A percentile compares a stretch with the other conserved stretches of the same genome.
Conservation (phyloP, 2,888 invertebrate genomes). For the Eurytoma californica region DNA sequence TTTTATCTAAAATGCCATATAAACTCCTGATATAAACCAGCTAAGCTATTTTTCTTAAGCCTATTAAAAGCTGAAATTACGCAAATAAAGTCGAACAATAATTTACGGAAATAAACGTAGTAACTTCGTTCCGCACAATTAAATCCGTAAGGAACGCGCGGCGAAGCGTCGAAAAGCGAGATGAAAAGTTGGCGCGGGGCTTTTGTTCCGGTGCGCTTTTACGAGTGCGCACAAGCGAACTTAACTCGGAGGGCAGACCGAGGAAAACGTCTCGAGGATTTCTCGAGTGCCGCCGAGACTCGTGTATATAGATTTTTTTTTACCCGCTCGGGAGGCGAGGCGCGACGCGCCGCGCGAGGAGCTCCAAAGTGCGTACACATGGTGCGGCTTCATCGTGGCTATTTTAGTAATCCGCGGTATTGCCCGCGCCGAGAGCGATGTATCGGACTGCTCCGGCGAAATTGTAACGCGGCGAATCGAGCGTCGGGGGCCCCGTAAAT, state of each 20-base stretch:
- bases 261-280: constrained; percentile 47
- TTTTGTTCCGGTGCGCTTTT: constrained; percentile 31
- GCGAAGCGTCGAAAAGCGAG: not conserved
- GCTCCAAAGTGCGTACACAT: constrained; percentile 11
- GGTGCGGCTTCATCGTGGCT: not conserved
- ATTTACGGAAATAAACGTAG: no score
- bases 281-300: constrained; percentile 28
- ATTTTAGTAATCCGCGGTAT: no score
- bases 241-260: constrained; percentile 3
- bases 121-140: not conserved
- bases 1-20: no score
- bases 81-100: no score
- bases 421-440: not conserved
- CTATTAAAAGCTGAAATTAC: no score
- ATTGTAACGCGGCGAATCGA: not conserved
- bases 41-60: no score
- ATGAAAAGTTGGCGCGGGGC: not conserved
- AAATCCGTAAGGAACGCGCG: not conserved
- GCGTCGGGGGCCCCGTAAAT: no score
- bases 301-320: constrained; percentile 19
- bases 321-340: not conserved
- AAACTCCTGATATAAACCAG: no score
- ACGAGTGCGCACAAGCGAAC: not conserved
- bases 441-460: constrained; percentile 3
- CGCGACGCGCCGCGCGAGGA: not conserved